phyloP scores from a whole-genome alignment of 2,113 vertebrate genomes.

The Dipodomys ordii region DNA sequence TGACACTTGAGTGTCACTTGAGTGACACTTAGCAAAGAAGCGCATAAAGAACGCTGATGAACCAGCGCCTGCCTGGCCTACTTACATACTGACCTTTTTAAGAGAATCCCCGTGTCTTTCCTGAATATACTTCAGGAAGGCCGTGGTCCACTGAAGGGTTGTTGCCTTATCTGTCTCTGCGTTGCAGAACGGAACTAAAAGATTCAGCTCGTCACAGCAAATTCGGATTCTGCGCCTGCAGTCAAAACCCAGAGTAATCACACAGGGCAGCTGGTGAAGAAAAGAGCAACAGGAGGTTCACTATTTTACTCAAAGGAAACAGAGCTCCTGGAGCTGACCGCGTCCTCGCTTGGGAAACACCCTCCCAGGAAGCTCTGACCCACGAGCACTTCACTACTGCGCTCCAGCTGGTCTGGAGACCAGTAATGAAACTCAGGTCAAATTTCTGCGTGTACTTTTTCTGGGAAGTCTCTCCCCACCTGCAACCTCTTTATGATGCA shows the following conservation, averaged over 20 bases:
- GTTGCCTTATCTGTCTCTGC: conserved; percentile 93
- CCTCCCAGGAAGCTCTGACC: background rate
- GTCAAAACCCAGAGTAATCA: background rate
- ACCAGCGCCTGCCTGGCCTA: background rate
- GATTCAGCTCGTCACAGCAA: conserved; percentile 96
- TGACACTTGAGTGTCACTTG: too few relatives aligned
- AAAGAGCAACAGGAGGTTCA: background rate
- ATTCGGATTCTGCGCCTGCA: conserved; percentile 93
- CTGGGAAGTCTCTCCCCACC: background rate
- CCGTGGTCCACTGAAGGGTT: conserved; percentile 94
- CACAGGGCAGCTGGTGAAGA: background rate
- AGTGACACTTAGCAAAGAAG: background rate
- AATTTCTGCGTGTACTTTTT: background rate
- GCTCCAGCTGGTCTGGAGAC: background rate
- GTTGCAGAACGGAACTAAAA: conserved; percentile 94
- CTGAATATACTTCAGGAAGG: conserved; percentile 94
- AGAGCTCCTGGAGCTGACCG: rapidly evolving
- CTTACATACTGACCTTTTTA: conserved; percentile 88
- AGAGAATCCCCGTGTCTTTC: conserved; percentile 92
- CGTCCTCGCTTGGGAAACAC: rapidly evolving
- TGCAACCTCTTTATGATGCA: background rate
- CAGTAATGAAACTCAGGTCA: background rate
- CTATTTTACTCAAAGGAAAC: background rate
- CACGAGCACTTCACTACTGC: background rate
- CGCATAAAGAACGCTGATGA: background rate